Base-by-base conservation (phyloP, 1,140 invertebrate genomes). In the Monomorium pharaonis region DNA sequence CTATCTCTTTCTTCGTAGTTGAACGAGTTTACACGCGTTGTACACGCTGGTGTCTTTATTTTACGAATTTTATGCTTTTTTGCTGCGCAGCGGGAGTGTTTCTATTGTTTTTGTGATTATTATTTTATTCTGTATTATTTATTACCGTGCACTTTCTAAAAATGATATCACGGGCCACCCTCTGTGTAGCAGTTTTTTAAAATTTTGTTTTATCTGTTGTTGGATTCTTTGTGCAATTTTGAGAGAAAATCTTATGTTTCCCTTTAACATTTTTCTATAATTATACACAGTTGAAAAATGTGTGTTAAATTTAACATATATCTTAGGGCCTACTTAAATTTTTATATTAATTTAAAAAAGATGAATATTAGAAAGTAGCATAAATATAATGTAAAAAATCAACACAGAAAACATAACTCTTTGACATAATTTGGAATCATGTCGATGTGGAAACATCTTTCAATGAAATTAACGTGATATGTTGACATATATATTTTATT, bases 101-200 rank as follows among this genome's bases (percentile, higher is more conserved):
- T 24, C 14, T 14, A 6, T 37, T 18, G 21, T n/a, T 60, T 0
- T 30, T 62, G 44, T 76, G 7, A 10, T 62, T 77, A 33, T 77
- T 47, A 65, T 24, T 77, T 10, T 42, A 27, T 77, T 21, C 62
- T 21, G 14, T n/a, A 4, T 33, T 49, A 65, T 77, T 63, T 76
- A 44, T 63, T 10, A 63, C 16, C 6, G 9, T 9, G 33, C 7
- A n/a, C 2, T 27, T 33, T 3, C 16, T n/a, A 16, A 16, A 27
- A 47, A 44, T 21, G 10, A 30, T 47, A 30, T 77, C 24, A 21
- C 24, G 33, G 1, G 18, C 3, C n/a, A 47, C 7, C 37, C 42
- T 75, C 24, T 42, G 24, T 3, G 21, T 21, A 49, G 21, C 16
- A 18, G 16, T 21, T 54, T 42, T 33, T 37, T 3, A 7, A 5